Conservation (phyloP, 2,113 vertebrate species). For the Regulus satrapa region DNA sequence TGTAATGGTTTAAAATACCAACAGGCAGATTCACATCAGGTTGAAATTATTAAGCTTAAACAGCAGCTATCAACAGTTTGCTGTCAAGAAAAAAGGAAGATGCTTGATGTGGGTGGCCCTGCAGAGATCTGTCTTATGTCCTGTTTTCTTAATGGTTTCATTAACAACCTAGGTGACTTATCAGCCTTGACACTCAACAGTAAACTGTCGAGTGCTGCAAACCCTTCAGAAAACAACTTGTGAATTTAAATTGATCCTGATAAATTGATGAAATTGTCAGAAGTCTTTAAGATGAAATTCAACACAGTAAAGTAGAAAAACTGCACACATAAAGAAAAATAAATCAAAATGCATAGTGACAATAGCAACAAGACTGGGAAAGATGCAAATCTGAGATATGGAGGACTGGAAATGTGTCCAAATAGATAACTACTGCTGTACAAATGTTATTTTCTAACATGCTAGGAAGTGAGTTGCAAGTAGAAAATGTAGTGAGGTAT, state of each 20-base stretch:
- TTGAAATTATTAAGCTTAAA: constrained; percentile 27
- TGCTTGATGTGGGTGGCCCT: not conserved
- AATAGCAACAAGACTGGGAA: rapidly evolving
- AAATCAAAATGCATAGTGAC: not conserved
- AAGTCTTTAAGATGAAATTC: not conserved
- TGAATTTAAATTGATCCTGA: constrained; percentile 4
- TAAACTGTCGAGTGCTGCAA: not conserved
- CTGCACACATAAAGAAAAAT: not conserved
- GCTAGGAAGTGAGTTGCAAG: not conserved
- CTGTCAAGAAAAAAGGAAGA: not conserved
- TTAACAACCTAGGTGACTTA: constrained; percentile 24
- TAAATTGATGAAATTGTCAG: not conserved
- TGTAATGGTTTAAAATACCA: not conserved
- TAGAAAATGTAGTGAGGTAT: not conserved
- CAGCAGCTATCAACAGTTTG: not conserved
- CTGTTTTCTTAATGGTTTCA: constrained; percentile 3
- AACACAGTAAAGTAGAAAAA: not conserved
- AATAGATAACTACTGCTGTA: not conserved
- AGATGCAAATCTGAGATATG: not conserved
- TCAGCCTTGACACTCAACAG: not conserved
- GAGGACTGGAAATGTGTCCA: not conserved
- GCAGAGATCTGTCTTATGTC: not conserved
- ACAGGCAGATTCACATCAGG: not conserved
- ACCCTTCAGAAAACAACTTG: not conserved
- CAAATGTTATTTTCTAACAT: not conserved